Evolutionary conservation across 2,113 vertebrate species (phyloP).

Genomic region (Nicator chloris): DNA sequence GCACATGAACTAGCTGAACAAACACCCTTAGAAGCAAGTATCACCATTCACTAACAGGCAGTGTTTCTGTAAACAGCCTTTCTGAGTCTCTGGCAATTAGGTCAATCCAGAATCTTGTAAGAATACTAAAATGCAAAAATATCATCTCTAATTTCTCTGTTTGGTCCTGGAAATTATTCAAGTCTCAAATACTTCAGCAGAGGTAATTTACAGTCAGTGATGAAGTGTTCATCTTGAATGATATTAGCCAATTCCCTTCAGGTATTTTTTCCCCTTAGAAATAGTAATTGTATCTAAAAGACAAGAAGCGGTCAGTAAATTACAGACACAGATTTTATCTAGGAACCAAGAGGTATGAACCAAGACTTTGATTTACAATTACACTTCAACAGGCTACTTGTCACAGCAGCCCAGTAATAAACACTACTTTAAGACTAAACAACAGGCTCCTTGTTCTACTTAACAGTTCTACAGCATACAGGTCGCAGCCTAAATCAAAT

Average conservation of each 20-base stretch:
- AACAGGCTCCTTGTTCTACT: background rate
- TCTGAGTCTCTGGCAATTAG: background rate
- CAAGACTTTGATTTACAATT: constrained; percentile 38
- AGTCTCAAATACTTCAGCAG: constrained; percentile 32
- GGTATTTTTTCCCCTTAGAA: constrained; percentile 52
- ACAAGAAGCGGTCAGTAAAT: constrained; percentile 43
- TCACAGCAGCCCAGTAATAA: constrained; percentile 22
- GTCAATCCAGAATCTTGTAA: background rate
- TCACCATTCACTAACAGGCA: background rate
- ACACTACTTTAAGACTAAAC: background rate
- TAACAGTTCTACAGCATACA: background rate
- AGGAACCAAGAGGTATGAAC: background rate
- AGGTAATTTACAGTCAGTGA: constrained; percentile 21
- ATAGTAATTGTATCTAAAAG: constrained; percentile 40
- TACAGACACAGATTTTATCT: constrained; percentile 47
- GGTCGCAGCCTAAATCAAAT: background rate
- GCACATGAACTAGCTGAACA: background rate
- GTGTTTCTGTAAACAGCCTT: background rate
- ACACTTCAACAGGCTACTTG: constrained; percentile 53
- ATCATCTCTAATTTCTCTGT: background rate
- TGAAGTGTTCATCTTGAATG: constrained; percentile 33
- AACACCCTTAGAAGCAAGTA: background rate
- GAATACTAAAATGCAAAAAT: background rate
- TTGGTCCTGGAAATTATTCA: constrained; percentile 22
- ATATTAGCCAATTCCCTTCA: constrained; percentile 42